These are phyloP conservation scores for Teleiodes luculella DNA, from an alignment of 2,888 invertebrate genomes.

Conservation along the genomic window DNA sequence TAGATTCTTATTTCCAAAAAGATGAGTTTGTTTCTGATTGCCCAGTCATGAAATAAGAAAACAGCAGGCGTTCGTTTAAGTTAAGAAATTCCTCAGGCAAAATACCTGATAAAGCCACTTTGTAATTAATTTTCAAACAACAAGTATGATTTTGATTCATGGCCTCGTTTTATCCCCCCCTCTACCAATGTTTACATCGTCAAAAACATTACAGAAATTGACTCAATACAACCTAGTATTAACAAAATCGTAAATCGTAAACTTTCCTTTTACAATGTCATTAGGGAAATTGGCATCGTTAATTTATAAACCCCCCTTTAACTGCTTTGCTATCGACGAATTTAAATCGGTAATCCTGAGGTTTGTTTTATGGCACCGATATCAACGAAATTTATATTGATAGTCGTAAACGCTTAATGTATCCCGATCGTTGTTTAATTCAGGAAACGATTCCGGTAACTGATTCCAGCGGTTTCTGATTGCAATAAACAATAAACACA, in stretches of 20 bases:
- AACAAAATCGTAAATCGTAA: conserved; percentile 56
- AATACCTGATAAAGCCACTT: conserved; percentile 58
- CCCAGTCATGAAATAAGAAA: conserved; percentile 38
- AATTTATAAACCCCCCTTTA: conserved; percentile 69
- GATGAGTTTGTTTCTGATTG: conserved; percentile 38
- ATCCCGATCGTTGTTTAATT: conserved; percentile 46
- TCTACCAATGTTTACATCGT: background rate
- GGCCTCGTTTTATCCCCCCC: background rate
- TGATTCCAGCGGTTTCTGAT: conserved; percentile 27
- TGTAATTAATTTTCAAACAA: conserved; percentile 65
- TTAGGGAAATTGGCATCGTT: conserved; percentile 75
- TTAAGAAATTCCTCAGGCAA: conserved; percentile 37
- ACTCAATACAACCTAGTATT: conserved; percentile 1
- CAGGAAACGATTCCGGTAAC: conserved; percentile 33
- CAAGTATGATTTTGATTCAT: conserved; percentile 34
- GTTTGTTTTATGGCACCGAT: conserved; percentile 71
- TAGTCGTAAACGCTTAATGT: conserved; percentile 52
- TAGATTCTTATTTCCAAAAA: too few species aligned
- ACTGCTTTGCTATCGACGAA: conserved; percentile 68
- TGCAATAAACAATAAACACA: conserved; percentile 22
- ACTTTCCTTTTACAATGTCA: conserved; percentile 75
- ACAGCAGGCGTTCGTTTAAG: conserved; percentile 37
- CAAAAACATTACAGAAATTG: conserved; percentile 4
- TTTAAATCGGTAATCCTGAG: conserved; percentile 72
- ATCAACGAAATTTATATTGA: conserved; percentile 61